Percentiles rank a stretch among this genome's conserved stretches.
Conservation (phyloP, 2,797 vertebrate genomes). For the Pseudochromis fuscus region DNA sequence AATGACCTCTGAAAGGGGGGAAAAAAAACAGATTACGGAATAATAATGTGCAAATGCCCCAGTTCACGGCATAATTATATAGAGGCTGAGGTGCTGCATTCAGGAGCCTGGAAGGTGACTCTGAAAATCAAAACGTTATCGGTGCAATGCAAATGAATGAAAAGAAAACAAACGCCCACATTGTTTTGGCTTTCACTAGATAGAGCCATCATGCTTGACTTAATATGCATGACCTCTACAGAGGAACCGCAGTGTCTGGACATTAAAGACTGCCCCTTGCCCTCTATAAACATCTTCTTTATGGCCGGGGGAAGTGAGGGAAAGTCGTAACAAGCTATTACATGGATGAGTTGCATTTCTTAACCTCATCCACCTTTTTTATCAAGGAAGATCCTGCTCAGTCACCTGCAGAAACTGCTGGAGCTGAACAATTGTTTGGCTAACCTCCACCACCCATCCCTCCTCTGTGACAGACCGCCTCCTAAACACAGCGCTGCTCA, state of each 20-base stretch:
- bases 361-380: constrained; percentile 65
- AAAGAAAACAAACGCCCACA: background rate
- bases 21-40: background rate
- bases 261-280: constrained; percentile 51
- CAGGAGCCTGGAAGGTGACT: constrained; percentile 7
- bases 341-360: constrained; percentile 70
- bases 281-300: constrained; percentile 67
- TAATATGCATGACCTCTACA: constrained; percentile 55
- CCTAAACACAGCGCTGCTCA: constrained; percentile 40
- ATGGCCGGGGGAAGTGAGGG: constrained; percentile 42
- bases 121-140: constrained; percentile 13
- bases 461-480: constrained; percentile 14
- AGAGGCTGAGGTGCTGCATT: background rate
- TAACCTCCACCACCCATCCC: constrained; percentile 48
- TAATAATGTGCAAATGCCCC: constrained; percentile 11
- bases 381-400: constrained; percentile 55
- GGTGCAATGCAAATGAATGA: constrained; percentile 23
- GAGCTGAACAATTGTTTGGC: constrained; percentile 64
- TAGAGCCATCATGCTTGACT: constrained; percentile 46
- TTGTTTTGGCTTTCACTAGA: constrained; percentile 28
- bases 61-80: constrained; percentile 10
- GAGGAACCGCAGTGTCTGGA: constrained; percentile 41
- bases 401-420: constrained; percentile 59
- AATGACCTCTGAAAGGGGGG: too few relatives aligned
- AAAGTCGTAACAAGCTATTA: constrained; percentile 68